Percentiles rank a stretch among this genome's conserved stretches.
These are phyloP conservation scores for Manis crassicaudata DNA, from an alignment of 2,797 vertebrate genomes.

Conservation along the genomic window DNA sequence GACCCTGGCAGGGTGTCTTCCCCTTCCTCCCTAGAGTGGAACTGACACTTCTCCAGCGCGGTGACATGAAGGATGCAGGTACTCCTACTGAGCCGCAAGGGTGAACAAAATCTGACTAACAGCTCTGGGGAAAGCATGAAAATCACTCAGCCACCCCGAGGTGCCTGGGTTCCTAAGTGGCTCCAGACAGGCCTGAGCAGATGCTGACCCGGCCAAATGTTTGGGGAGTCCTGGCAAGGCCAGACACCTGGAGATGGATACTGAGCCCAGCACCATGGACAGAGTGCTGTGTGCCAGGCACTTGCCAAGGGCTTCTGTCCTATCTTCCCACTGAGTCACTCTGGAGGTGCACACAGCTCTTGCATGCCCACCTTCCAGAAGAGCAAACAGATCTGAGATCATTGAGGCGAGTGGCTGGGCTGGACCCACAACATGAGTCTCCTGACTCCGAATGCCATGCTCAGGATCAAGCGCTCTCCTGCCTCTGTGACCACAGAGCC, in stretches of 20 bases:
- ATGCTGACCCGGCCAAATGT: neutral
- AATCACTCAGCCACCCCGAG: neutral
- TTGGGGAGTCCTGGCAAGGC: neutral
- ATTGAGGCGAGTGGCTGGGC: no score
- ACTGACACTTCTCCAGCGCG: neutral
- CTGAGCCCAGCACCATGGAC: neutral
- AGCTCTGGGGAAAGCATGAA: neutral
- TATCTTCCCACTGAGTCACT: neutral
- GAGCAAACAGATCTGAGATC: neutral
- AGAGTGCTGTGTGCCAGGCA: neutral
- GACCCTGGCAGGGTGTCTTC: neutral
- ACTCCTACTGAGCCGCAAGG: neutral
- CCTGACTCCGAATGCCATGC: neutral
- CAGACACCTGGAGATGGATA: neutral
- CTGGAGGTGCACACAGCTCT: no score
- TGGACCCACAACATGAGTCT: neutral
- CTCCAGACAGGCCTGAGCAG: neutral
- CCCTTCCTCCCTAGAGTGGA: neutral
- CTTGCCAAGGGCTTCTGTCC: neutral
- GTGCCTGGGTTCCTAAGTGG: neutral
- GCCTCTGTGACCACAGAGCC: neutral
- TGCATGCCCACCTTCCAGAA: neutral
- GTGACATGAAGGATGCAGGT: neutral
- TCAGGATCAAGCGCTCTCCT: neutral
- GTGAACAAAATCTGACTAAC: neutral